These are phyloP conservation scores for Coenonympha glycerion DNA, from an alignment of 2,888 invertebrate genomes.

Conservation along the genomic window DNA sequence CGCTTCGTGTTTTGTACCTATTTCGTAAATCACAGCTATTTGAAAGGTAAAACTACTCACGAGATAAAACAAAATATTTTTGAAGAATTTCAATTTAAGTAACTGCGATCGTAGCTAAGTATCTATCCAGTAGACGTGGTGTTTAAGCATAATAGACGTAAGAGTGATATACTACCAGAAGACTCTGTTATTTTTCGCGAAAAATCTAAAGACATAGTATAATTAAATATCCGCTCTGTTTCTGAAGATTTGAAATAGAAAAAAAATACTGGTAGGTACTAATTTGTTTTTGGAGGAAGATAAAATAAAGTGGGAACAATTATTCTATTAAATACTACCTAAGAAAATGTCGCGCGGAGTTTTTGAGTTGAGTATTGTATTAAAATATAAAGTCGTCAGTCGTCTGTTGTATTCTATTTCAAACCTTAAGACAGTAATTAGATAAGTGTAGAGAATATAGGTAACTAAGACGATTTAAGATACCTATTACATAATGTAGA, in stretches of 20 bases:
- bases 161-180: slow-evolving; percentile 34
- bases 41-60: slow-evolving; percentile 40
- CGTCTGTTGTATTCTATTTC: slow-evolving; percentile 59
- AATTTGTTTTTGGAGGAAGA: slow-evolving; percentile 19
- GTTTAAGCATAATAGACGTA: slow-evolving; percentile 44
- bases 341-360: slow-evolving; percentile 1
- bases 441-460: slow-evolving; percentile 43
- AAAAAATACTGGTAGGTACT: slow-evolving; percentile 12
- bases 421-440: slow-evolving; percentile 64
- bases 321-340: no score
- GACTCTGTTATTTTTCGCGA: slow-evolving; percentile 32
- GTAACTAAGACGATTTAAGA: slow-evolving; percentile 42
- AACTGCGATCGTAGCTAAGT: slow-evolving; percentile 50
- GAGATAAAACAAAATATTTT: slow-evolving; percentile 39
- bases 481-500: slow-evolving; percentile 49
- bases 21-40: slow-evolving; percentile 46
- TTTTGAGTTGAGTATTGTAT: not conserved
- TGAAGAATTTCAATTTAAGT: slow-evolving; percentile 46
- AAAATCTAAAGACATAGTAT: slow-evolving; percentile 2
- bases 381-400: slow-evolving; percentile 19
- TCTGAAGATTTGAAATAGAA: slow-evolving; percentile 54
- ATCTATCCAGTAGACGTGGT: slow-evolving; percentile 35
- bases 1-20: slow-evolving; percentile 46
- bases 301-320: slow-evolving; percentile 68
- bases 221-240: not conserved